A percentile compares a stretch with the other conserved stretches of the same genome.
These are phyloP conservation scores for Phodopus roborovskii DNA, from an alignment of 2,113 vertebrate species.

Conservation along the genomic window DNA sequence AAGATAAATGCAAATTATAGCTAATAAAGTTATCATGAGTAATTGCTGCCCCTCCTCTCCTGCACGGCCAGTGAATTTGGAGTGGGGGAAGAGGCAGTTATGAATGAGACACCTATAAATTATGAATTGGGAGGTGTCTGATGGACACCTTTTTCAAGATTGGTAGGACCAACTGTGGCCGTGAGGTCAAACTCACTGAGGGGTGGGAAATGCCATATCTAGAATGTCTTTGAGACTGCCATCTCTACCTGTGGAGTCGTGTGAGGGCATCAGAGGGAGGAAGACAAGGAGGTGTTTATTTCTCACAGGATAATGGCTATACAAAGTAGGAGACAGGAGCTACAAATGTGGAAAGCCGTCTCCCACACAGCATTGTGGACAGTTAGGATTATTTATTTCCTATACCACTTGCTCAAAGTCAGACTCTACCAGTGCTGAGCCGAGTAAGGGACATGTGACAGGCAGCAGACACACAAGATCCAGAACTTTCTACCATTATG, in stretches of 20 bases:
- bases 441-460: fast-evolving
- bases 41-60: conserved; percentile 83
- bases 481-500: not conserved
- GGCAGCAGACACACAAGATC: no score
- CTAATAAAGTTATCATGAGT: conserved; percentile 87
- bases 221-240: not conserved
- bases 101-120: conserved; percentile 72
- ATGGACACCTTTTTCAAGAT: conserved; percentile 55
- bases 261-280: not conserved
- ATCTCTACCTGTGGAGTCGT: not conserved
- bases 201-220: not conserved
- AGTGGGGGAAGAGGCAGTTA: conserved; percentile 75
- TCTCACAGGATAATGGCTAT: not conserved
- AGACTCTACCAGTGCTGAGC: not conserved
- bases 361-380: fast-evolving
- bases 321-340: not conserved
- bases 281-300: not conserved
- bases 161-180: conserved; percentile 27
- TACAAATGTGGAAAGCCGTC: no score
- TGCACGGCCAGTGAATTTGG: conserved; percentile 57
- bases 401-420: not conserved
- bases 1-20: conserved; percentile 85
- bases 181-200: not conserved
- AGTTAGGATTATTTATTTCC: not conserved
- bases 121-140: conserved; percentile 77